Evolutionary conservation across 2,888 invertebrate genomes (phyloP).

Genomic region (Oscheius sp.): DNA sequence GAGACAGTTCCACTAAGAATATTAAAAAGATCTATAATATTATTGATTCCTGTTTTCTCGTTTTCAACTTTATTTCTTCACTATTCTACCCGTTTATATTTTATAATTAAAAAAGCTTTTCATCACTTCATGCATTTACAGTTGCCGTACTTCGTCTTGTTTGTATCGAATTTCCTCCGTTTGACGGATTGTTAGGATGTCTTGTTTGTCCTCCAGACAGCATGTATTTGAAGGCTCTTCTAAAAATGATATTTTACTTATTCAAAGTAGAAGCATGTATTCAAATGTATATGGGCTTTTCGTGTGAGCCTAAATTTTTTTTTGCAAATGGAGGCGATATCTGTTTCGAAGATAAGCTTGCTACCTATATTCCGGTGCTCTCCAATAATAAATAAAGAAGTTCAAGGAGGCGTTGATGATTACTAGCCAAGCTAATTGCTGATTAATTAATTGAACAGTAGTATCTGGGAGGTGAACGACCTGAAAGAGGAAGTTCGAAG

Average conservation of each 20-base stretch:
- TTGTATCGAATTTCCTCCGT: neutral
- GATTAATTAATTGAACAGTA: slow-evolving; percentile 38
- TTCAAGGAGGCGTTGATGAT: slow-evolving; percentile 51
- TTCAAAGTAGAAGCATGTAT: neutral
- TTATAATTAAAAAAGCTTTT: too few species aligned
- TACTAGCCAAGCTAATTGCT: slow-evolving; percentile 52
- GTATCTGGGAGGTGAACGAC: slow-evolving; percentile 29
- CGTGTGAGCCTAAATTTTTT: too few species aligned
- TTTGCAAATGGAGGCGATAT: neutral
- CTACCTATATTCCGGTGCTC: slow-evolving; percentile 49
- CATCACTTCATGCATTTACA: neutral
- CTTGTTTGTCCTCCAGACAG: neutral
- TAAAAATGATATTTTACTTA: neutral
- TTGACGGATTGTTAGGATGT: slow-evolving; percentile 10
- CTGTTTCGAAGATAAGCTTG: neutral
- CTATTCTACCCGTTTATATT: too few species aligned
- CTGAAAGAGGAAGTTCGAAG: slow-evolving; percentile 22
- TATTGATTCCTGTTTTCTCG: too few species aligned
- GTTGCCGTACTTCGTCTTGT: slow-evolving; percentile 19
- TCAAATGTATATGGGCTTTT: too few species aligned
- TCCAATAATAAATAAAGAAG: slow-evolving; percentile 49
- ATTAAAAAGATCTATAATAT: too few species aligned
- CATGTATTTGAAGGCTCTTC: slow-evolving; percentile 19
- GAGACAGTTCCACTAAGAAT: too few species aligned
- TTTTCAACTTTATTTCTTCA: too few species aligned